Evolutionary conservation across 2,888 invertebrate species (phyloP), one percentile per base, ranked within the genome.

Genomic region (Gymnosoma rotundatum): DNA sequence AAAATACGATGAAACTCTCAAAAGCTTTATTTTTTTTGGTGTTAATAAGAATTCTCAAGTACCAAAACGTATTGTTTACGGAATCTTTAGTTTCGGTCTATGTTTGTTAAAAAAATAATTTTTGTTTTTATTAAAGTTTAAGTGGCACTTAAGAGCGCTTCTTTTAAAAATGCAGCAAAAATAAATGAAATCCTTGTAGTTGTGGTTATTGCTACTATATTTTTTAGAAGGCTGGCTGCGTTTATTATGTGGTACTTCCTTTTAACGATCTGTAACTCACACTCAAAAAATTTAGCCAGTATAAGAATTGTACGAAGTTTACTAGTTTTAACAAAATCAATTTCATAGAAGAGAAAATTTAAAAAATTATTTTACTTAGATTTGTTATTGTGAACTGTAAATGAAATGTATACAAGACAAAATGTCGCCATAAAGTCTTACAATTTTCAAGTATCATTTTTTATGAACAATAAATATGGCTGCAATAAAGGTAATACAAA

Each of bases 191-290:
- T 74, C 56, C 42, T 32, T 20, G 54, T 25, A 18, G 18, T 66
- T 54, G 45, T 32, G 12, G 10, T 45, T 45, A 10, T 66, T 72
- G 16, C 20, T 64, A n/a, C 64, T 64, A 18, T 72, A 50, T 20
- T 14, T 54, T 32, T 18, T 64, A 25, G 16, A 82, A 82, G 80
- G 76, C 75, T 61, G 83, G 63, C 75, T 60, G 18, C 54, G 67
- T 72, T 76, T 75, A 79, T 70, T 69, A 74, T 74, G 58, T 83
- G 70, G 79, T 60, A 79, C 78, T 79, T 83, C 83, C 73, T 76
- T 70, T 79, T 76, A 76, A 76, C 42, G 64, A 72, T 45, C 45
- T 58, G n/a, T 58, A 48, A 36, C 10, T 58, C 38, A 61, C 74
- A 63, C 81, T 50, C 56, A 14, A 61, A 25, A 18, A 52, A 18